phyloP scores from a whole-genome alignment of 2,797 vertebrate species.

The Leuciscus waleckii region DNA sequence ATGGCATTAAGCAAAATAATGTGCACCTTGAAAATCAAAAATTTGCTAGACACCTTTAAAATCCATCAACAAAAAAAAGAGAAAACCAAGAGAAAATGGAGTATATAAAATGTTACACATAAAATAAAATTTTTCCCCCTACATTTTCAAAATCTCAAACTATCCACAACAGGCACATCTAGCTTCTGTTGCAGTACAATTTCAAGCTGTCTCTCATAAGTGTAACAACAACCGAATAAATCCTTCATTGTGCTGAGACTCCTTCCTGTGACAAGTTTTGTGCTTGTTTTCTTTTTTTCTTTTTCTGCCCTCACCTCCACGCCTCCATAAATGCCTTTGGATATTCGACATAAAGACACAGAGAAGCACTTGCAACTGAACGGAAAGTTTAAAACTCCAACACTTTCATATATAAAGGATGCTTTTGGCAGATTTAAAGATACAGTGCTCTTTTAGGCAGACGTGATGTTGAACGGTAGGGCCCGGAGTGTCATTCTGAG shows the following conservation, averaged over 20 bases:
- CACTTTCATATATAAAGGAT: slow-evolving; percentile 44
- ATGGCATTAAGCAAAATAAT: slow-evolving; percentile 44
- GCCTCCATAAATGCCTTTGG: slow-evolving; percentile 19
- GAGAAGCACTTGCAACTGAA: slow-evolving; percentile 51
- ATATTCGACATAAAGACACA: slow-evolving; percentile 57
- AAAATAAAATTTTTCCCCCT: not conserved
- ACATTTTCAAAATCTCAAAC: slow-evolving; percentile 4
- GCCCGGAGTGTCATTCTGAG: slow-evolving; percentile 29
- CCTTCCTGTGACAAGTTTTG: slow-evolving; percentile 45
- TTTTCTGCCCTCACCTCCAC: not conserved
- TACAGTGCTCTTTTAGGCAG: slow-evolving; percentile 53
- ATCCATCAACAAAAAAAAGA: slow-evolving; percentile 10
- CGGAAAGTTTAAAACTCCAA: slow-evolving; percentile 35
- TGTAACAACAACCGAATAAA: slow-evolving; percentile 19
- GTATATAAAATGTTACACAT: slow-evolving; percentile 17
- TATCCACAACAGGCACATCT: slow-evolving; percentile 50
- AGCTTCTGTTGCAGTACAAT: slow-evolving; percentile 39
- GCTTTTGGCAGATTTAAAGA: slow-evolving; percentile 60
- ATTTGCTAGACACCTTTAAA: slow-evolving; percentile 26
- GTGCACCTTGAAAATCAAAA: slow-evolving; percentile 32
- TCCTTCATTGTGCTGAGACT: slow-evolving; percentile 37
- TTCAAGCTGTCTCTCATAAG: not conserved
- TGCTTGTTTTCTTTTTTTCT: slow-evolving; percentile 53
- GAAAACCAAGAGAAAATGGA: not conserved
- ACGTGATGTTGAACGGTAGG: slow-evolving; percentile 18